Conservation (phyloP, 1,140 invertebrate genomes). For the Teleogryllus occipitalis region DNA sequence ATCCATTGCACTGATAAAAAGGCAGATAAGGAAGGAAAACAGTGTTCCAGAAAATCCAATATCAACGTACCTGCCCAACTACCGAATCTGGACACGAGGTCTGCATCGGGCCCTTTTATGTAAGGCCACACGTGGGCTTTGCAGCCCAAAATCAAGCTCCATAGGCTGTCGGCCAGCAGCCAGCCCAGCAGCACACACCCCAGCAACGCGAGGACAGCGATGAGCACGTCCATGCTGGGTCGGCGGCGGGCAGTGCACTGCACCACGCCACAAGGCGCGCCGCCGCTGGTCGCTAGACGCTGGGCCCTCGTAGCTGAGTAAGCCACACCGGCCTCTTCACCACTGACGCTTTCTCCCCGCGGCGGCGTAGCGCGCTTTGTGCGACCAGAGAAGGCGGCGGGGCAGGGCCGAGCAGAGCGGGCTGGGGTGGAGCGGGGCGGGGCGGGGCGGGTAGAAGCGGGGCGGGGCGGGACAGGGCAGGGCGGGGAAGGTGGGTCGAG, state of each 20-base stretch:
- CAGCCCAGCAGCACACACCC: not conserved
- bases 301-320: not conserved
- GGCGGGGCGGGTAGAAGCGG: too few relatives aligned
- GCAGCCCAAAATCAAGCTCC: not conserved
- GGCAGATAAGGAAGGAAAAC: too few relatives aligned
- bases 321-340: not conserved
- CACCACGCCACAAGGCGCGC: not conserved
- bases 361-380: too few relatives aligned
- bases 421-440: too few relatives aligned
- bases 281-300: not conserved
- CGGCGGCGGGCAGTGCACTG: not conserved
- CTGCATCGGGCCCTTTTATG: not conserved
- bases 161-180: constrained; percentile 8
- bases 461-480: too few relatives aligned
- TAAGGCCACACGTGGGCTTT: constrained; percentile 6
- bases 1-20: too few relatives aligned
- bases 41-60: too few relatives aligned
- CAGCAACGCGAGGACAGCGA: not conserved
- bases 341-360: not conserved
- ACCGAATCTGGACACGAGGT: constrained; percentile 11
- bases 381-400: not conserved
- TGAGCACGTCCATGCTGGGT: not conserved
- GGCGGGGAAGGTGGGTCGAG: too few relatives aligned
- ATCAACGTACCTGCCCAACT: constrained; percentile 10
- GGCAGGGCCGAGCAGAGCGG: too few relatives aligned